phyloP scores from a whole-genome alignment of 2,888 invertebrate genomes.

The Galeopsomyia nigrocyanea region DNA sequence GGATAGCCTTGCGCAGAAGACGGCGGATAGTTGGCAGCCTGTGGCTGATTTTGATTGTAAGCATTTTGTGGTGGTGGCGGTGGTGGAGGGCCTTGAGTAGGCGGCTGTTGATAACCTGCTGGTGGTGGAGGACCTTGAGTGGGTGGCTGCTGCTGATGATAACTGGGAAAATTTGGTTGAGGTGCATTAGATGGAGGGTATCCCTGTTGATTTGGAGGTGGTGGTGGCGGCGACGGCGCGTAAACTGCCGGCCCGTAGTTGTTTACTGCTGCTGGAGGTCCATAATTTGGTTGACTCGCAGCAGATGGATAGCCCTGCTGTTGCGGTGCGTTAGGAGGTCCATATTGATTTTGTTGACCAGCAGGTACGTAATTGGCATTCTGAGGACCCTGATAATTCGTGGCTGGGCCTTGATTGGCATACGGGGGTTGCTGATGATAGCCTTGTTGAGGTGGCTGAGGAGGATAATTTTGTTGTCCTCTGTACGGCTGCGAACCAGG shows the following conservation, averaged over 20 bases:
- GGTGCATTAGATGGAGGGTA: slow-evolving; percentile 74
- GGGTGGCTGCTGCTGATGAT: slow-evolving; percentile 66
- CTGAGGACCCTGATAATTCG: slow-evolving; percentile 77
- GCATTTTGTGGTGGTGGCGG: slow-evolving; percentile 59
- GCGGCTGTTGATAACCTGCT: slow-evolving; percentile 63
- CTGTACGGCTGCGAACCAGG: slow-evolving; percentile 72
- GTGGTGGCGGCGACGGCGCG: too few relatives aligned
- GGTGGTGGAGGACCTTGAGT: slow-evolving; percentile 69
- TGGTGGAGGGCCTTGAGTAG: slow-evolving; percentile 52
- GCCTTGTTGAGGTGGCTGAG: slow-evolving; percentile 77
- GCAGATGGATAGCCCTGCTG: slow-evolving; percentile 77
- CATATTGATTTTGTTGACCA: slow-evolving; percentile 75
- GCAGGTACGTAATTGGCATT: slow-evolving; percentile 68
- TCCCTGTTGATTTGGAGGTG: slow-evolving; percentile 78
- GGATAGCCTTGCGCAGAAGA: slow-evolving; percentile 71
- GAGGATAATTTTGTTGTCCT: slow-evolving; percentile 74
- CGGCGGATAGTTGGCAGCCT: slow-evolving; percentile 69
- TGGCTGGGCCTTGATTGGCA: slow-evolving; percentile 72
- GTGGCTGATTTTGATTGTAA: slow-evolving; percentile 61
- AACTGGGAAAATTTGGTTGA: slow-evolving; percentile 66
- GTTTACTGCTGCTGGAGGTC: slow-evolving; percentile 63
- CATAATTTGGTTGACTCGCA: slow-evolving; percentile 71
- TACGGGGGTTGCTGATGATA: slow-evolving; percentile 72
- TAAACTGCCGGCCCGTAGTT: slow-evolving; percentile 67
- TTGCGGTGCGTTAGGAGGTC: slow-evolving; percentile 75